These are phyloP conservation scores for Microtus montanus DNA, from an alignment of 2,113 vertebrate species.

Conservation along the genomic window DNA sequence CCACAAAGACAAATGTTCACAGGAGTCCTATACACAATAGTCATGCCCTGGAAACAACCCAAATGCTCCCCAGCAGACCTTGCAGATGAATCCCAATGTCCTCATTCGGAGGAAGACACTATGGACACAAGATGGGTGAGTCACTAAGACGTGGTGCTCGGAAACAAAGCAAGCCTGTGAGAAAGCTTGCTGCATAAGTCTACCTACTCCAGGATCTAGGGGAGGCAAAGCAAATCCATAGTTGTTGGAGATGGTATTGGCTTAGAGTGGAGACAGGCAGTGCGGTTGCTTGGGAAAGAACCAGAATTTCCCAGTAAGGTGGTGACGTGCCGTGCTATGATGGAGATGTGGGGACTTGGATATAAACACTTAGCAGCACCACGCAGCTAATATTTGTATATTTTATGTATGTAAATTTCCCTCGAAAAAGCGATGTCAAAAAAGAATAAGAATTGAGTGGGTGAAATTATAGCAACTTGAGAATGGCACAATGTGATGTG, in stretches of 20 bases:
- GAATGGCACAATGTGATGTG: neutral
- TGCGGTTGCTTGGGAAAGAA: neutral
- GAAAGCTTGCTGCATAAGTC: neutral
- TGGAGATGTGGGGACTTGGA: neutral
- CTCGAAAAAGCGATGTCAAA: slow-evolving; percentile 37
- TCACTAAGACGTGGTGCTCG: neutral
- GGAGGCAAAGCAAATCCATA: neutral
- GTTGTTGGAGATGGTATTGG: neutral
- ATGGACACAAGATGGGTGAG: neutral
- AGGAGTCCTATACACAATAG: neutral
- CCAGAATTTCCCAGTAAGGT: neutral
- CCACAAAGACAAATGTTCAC: neutral
- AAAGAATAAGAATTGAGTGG: slow-evolving; percentile 35
- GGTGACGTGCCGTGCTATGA: neutral
- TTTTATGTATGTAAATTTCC: slow-evolving; percentile 18
- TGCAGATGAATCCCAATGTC: neutral
- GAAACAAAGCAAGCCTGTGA: neutral
- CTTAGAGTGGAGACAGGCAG: neutral
- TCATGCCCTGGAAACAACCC: neutral
- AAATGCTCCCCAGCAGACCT: neutral
- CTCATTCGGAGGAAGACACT: neutral
- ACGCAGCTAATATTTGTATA: slow-evolving; percentile 33
- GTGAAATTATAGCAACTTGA: neutral
- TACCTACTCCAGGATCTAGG: neutral
- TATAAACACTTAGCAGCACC: slow-evolving; percentile 35